These are phyloP conservation scores for Acanthoscelides obtectus DNA, from an alignment of 2,888 invertebrate species.

Conservation along the genomic window DNA sequence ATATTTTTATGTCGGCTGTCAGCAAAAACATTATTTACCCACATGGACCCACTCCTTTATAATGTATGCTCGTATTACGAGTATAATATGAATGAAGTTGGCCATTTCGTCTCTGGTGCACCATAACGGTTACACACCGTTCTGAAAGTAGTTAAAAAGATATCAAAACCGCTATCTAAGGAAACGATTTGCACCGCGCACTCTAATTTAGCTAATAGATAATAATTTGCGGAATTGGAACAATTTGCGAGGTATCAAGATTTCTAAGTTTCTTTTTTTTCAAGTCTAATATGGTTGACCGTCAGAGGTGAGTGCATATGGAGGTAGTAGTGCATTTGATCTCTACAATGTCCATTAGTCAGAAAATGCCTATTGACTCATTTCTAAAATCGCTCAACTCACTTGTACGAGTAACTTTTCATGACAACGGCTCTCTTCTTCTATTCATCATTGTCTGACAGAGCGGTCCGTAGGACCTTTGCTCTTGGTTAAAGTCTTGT, in stretches of 20 bases:
- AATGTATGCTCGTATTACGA: background rate
- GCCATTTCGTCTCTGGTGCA: slow-evolving; percentile 1
- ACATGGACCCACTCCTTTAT: background rate
- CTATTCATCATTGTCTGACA: no score
- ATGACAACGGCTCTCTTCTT: no score
- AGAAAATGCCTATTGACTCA: no score
- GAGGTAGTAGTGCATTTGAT: background rate
- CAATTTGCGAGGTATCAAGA: background rate
- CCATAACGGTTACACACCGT: slow-evolving; percentile 18
- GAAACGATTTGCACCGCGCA: slow-evolving; percentile 17
- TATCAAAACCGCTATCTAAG: slow-evolving; percentile 22
- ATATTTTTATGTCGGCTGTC: no score
- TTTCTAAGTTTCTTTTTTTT: background rate
- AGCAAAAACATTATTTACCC: no score
- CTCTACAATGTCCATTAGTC: no score
- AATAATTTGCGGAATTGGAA: background rate
- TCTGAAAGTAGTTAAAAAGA: slow-evolving; percentile 18
- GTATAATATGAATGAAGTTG: background rate
- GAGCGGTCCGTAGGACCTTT: no score
- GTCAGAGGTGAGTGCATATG: background rate
- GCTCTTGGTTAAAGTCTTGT: no score
- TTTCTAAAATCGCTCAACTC: no score
- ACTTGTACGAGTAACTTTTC: no score
- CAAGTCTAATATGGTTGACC: background rate
- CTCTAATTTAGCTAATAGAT: background rate